Base-by-base conservation (phyloP, 2,797 vertebrate species). In the Nannoperca obscura region DNA sequence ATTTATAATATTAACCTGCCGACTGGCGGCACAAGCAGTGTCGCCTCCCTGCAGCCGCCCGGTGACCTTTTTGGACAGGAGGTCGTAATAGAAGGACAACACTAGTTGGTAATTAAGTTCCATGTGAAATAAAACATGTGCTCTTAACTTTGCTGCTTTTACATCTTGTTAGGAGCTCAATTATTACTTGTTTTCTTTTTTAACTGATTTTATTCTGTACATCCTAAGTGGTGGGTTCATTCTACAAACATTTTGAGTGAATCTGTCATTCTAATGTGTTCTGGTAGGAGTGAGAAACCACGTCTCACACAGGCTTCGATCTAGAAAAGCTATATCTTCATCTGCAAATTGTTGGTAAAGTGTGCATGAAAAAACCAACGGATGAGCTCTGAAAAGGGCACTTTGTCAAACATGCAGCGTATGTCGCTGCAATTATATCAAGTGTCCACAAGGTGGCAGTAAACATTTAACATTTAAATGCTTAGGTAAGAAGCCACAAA, bases 1-100 rank as follows among this genome's bases (percentile, higher is more conserved):
- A 88, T 92, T 92, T 89, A 90, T 90, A 83, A 78, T 85, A 70
- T 50, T 84, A 89, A 88, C 71, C 76, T 44, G 50, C 76, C 40
- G 74, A 74, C 15, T 17, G 17, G 60, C 65, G 57, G 63, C n/a
- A 32, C 65, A 46, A 76, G 44, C 14, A 0, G 70, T 5, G 42
- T 42, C 14, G 65, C 66, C 7, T 46, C 70, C 10, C 20, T 17
- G 63, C 57, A 24, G 3, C 53, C 22, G 52, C 73, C 61, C 60
- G 24, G 47, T 52, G 57, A 65, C 65, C 20, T 66, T 76, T 32
- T 72, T 59, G 61, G 40, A 63, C 60, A 27, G 73, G 2, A 32
- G 61, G 7, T 78, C n/a, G 61, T 40, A 19, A 76, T 40, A 78
- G 19, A 62, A 71, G 46, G 55, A 46, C 0, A 6, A 38, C 38